phyloP scores from a whole-genome alignment of 2,797 vertebrate genomes.

The Erpetoichthys calabaricus region DNA sequence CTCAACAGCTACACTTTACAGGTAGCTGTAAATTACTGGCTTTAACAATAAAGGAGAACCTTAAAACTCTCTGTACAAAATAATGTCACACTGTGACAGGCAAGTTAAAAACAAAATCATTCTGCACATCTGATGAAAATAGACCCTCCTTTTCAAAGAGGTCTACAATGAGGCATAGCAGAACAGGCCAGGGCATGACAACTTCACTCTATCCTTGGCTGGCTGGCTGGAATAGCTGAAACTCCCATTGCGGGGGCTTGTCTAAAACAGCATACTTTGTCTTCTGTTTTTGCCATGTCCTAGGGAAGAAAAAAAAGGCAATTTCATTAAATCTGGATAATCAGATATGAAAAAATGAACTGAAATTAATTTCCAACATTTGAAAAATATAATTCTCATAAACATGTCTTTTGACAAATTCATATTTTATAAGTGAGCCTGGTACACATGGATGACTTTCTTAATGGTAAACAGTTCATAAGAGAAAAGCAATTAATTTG shows the following conservation, averaged over 20 bases:
- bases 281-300: constrained; percentile 93
- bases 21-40: constrained; percentile 64
- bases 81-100: constrained; percentile 68
- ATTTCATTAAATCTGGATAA: neutral
- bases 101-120: constrained; percentile 54
- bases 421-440: too few species aligned
- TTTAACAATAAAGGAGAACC: constrained; percentile 63
- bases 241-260: constrained; percentile 21
- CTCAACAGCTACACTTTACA: constrained; percentile 66
- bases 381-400: too few species aligned
- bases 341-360: too few species aligned
- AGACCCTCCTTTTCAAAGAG: constrained; percentile 55
- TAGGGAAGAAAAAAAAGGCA: constrained; percentile 44
- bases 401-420: too few species aligned
- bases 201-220: constrained; percentile 48
- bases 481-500: too few species aligned
- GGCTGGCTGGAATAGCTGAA: constrained; percentile 24
- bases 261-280: constrained; percentile 97
- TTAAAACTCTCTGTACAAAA: constrained; percentile 67
- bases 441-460: too few species aligned
- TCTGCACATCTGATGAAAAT: constrained; percentile 60
- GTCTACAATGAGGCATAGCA: constrained; percentile 51
- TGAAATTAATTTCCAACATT: too few species aligned
- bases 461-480: too few species aligned
- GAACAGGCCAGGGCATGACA: constrained; percentile 22